Evolutionary conservation across 1,140 invertebrate genomes (phyloP).

Genomic region (Ctenoplectra terminalis): DNA sequence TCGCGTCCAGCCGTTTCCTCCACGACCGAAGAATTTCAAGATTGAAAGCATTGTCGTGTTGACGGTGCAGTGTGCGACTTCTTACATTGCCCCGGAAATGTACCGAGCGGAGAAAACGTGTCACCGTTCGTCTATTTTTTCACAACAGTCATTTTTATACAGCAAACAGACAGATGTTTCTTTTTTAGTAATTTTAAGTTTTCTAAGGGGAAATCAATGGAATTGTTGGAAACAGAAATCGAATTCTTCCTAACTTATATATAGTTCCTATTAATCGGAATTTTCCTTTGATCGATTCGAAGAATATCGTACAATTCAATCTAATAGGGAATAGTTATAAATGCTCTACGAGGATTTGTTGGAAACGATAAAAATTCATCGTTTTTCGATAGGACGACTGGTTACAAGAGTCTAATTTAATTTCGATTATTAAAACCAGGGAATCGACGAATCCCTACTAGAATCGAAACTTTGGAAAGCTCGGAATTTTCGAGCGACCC

Average conservation of each 20-base stretch:
- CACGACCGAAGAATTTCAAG: slow-evolving; percentile 13
- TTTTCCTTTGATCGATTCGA: no score
- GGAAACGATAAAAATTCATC: not conserved
- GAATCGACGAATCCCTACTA: no score
- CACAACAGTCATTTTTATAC: no score
- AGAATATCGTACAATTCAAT: not conserved
- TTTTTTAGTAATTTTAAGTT: no score
- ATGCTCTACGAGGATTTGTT: not conserved
- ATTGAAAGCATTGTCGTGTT: slow-evolving; percentile 20
- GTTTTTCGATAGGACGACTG: not conserved
- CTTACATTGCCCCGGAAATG: not conserved
- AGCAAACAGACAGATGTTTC: no score
- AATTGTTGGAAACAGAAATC: no score
- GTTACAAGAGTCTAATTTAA: slow-evolving; percentile 12
- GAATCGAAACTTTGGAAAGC: not conserved
- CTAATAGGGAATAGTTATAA: no score
- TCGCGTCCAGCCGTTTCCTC: slow-evolving; percentile 11
- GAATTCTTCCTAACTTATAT: no score
- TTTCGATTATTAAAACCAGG: slow-evolving; percentile 1
- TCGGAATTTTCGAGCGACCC: not conserved
- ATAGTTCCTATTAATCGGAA: no score
- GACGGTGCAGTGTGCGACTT: not conserved
- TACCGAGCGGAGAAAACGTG: no score
- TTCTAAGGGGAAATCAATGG: no score
- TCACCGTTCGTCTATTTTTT: not conserved